A percentile compares a stretch with the other conserved stretches of the same genome.
Conservation (phyloP, 2,113 vertebrate genomes). For the Rynchops niger region DNA sequence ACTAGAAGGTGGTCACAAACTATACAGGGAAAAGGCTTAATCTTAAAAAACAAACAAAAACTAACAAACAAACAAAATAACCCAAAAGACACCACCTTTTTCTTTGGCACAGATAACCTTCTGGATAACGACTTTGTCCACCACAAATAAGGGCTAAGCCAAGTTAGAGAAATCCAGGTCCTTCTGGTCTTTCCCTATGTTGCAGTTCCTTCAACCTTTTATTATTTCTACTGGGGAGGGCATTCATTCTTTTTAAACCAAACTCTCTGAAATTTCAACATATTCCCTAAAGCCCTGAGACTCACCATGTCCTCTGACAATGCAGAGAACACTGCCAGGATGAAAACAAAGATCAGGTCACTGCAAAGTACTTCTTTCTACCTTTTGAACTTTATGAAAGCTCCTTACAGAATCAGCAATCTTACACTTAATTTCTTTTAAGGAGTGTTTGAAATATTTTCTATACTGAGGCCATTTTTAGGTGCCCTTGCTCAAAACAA, state of each 20-base stretch:
- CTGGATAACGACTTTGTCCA: not conserved
- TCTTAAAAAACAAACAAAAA: not conserved
- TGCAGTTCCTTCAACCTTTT: not conserved
- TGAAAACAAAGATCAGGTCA: not conserved
- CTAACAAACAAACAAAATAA: not conserved
- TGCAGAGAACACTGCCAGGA: not conserved
- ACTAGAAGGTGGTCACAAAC: not conserved
- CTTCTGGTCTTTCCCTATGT: not conserved
- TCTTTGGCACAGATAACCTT: not conserved
- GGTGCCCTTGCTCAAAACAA: not conserved
- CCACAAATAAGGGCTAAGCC: not conserved
- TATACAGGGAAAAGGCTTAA: not conserved
- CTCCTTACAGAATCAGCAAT: not conserved
- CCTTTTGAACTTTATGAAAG: not conserved
- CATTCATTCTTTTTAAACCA: not conserved
- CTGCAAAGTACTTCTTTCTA: not conserved
- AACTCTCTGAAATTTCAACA: not conserved
- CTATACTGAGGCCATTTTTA: not conserved
- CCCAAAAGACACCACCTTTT: not conserved
- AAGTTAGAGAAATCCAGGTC: not conserved
- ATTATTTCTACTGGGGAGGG: not conserved
- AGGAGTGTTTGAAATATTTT: not conserved
- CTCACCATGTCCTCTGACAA: not conserved
- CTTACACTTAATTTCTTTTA: not conserved
- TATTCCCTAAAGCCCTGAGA: not conserved